A percentile compares a stretch with the other conserved stretches of the same genome.
These are phyloP conservation scores for Sturmia bella DNA, from an alignment of 2,888 invertebrate genomes.

Conservation along the genomic window DNA sequence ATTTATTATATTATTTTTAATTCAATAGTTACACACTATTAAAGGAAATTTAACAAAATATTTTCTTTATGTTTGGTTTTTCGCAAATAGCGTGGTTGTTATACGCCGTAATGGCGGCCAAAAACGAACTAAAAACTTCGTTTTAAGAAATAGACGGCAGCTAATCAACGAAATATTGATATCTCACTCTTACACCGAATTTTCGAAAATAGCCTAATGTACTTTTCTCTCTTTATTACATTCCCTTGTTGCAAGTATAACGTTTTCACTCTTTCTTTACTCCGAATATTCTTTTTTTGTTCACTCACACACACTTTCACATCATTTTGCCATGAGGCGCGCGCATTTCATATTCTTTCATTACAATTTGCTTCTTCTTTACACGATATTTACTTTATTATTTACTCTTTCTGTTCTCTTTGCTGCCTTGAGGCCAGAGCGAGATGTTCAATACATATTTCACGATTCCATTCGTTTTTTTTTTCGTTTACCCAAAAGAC, in stretches of 20 bases:
- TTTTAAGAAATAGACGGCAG: constrained; percentile 58
- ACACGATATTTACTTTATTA: constrained; percentile 28
- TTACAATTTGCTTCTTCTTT: constrained; percentile 49
- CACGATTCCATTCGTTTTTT: constrained; percentile 65
- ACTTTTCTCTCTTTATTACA: background rate
- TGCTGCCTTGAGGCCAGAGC: constrained; percentile 39
- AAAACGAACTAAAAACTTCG: constrained; percentile 72
- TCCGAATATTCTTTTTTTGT: constrained; percentile 64
- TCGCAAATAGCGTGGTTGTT: constrained; percentile 80
- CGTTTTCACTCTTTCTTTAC: constrained; percentile 43
- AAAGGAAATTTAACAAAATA: constrained; percentile 65
- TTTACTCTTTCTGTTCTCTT: constrained; percentile 47
- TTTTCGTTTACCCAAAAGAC: constrained; percentile 51
- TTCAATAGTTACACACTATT: constrained; percentile 40
- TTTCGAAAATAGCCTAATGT: background rate
- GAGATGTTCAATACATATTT: constrained; percentile 54
- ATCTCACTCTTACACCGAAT: constrained; percentile 56
- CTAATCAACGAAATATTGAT: constrained; percentile 10
- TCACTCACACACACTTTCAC: constrained; percentile 36
- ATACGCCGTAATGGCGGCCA: constrained; percentile 91
- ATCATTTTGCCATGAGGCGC: constrained; percentile 46
- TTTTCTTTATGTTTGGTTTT: constrained; percentile 72
- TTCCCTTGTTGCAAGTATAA: background rate
- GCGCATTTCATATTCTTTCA: constrained; percentile 58
- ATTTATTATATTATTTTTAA: constrained; percentile 11